Evolutionary conservation across 2,113 vertebrate species (phyloP).

Genomic region (Callithrix jacchus): DNA sequence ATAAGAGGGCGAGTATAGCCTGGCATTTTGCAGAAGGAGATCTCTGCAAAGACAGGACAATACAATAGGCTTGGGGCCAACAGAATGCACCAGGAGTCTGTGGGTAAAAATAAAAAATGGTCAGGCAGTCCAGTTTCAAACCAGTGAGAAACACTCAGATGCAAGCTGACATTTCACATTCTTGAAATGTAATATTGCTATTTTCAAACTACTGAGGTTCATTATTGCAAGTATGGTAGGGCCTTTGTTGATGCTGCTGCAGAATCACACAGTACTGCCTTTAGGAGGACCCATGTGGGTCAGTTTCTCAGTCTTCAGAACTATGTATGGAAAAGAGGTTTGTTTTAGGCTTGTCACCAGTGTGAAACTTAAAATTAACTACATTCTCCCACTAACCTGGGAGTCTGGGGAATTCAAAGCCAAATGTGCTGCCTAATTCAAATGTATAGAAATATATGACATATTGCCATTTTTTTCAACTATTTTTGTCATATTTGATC

Average conservation of each 20-base stretch:
- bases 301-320: background rate
- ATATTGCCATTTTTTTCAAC: background rate
- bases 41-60: background rate
- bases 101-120: background rate
- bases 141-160: accelerated
- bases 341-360: background rate
- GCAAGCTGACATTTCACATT: background rate
- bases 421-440: background rate
- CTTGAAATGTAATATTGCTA: background rate
- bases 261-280: background rate
- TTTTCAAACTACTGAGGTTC: background rate
- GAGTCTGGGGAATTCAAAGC: background rate
- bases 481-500: background rate
- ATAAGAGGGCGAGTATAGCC: background rate
- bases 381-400: background rate
- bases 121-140: background rate
- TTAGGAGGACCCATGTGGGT: background rate
- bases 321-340: background rate
- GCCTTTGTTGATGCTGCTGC: background rate
- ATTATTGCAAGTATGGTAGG: background rate
- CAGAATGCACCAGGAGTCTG: accelerated
- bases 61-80: background rate
- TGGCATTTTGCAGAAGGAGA: background rate
- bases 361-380: background rate
- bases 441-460: background rate